Evolutionary conservation across 2,797 vertebrate species (phyloP).

Genomic region (Brachyrhaphis roseni): DNA sequence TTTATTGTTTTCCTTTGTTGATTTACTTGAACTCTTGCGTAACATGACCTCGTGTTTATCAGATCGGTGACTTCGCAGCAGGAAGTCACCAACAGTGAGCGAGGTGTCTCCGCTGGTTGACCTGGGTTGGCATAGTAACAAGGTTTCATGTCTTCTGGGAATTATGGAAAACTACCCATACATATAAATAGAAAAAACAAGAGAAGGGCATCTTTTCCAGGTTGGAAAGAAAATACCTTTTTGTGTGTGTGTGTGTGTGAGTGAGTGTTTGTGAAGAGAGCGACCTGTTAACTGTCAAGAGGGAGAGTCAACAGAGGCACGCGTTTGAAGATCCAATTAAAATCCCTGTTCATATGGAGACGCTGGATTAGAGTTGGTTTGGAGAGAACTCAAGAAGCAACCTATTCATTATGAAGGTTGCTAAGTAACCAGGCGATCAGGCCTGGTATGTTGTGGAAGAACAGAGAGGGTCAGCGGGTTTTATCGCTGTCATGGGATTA

Average conservation of each 20-base stretch:
- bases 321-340: conserved; percentile 23
- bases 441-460: neutral
- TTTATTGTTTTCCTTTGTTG: neutral
- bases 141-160: conserved; percentile 1
- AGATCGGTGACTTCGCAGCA: conserved; percentile 20
- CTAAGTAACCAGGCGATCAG: conserved; percentile 7
- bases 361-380: neutral
- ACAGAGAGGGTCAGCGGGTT: neutral
- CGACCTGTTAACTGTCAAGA: neutral
- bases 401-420: conserved; percentile 7
- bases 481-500: neutral
- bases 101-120: neutral
- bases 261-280: neutral
- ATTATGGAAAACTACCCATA: conserved; percentile 5
- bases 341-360: conserved; percentile 7
- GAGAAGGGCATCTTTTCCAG: neutral
- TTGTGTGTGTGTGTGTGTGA: neutral
- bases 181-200: neutral
- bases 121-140: conserved; percentile 27
- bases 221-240: conserved; percentile 1
- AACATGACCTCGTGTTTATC: neutral
- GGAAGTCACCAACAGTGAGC: conserved; percentile 8
- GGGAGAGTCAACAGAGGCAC: neutral
- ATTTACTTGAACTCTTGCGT: neutral
- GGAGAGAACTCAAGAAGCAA: conserved; percentile 1